phyloP scores from a whole-genome alignment of 2,888 invertebrate genomes.

The Toxonevra muliebris region DNA sequence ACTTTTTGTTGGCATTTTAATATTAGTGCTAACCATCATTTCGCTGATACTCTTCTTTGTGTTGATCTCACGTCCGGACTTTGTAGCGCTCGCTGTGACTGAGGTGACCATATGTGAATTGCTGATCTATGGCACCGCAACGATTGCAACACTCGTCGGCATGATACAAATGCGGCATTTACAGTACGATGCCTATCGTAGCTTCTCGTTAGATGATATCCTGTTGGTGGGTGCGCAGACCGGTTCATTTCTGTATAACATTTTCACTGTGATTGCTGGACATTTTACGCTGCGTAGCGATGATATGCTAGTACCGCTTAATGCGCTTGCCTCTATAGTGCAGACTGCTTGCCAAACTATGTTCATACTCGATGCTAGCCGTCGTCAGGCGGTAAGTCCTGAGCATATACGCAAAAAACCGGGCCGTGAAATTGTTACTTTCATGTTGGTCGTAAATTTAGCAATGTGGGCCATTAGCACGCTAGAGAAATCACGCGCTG shows the following conservation, averaged over 20 bases:
- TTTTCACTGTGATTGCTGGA: conserved; percentile 92
- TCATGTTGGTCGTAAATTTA: conserved; percentile 86
- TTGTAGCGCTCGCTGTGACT: conserved; percentile 83
- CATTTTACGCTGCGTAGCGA: conserved; percentile 86
- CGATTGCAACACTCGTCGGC: conserved; percentile 85
- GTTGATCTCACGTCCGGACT: conserved; percentile 81
- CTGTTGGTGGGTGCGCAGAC: conserved; percentile 92
- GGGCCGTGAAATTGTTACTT: conserved; percentile 92
- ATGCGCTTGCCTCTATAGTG: conserved; percentile 84
- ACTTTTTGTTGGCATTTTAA: conserved; percentile 87
- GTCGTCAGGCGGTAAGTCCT: conserved; percentile 81
- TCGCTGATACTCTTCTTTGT: conserved; percentile 92
- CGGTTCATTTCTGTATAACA: conserved; percentile 92
- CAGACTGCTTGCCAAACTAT: conserved; percentile 92
- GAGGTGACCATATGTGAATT: conserved; percentile 92
- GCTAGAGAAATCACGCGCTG: conserved; percentile 88
- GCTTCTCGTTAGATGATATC: conserved; percentile 88
- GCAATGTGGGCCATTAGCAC: conserved; percentile 97
- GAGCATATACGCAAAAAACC: conserved; percentile 88
- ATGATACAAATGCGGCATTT: conserved; percentile 87
- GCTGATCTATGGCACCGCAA: conserved; percentile 85
- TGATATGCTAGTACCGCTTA: conserved; percentile 82
- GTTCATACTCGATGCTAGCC: conserved; percentile 90
- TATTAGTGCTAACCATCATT: conserved; percentile 89
- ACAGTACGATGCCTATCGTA: conserved; percentile 83